Conservation (phyloP, 2,888 invertebrate species). For the Desoria tigrina region DNA sequence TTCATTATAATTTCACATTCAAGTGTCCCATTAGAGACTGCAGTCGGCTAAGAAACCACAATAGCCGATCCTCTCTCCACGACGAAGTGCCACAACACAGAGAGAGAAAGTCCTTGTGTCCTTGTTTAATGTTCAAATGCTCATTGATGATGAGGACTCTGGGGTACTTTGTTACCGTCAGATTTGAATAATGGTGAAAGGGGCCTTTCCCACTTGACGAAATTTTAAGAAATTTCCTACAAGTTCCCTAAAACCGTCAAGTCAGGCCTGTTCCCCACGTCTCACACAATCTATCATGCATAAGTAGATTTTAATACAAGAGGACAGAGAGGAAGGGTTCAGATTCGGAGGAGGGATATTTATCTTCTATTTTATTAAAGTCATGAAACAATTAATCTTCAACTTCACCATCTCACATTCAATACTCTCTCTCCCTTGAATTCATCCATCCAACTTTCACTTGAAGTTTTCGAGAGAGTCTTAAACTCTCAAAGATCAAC, state of each 20-base stretch:
- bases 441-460: neutral
- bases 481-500: too few species aligned
- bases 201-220: neutral
- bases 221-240: too few species aligned
- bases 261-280: neutral
- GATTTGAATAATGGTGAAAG: constrained; percentile 11
- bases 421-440: neutral
- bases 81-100: too few species aligned
- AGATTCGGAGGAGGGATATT: constrained; percentile 11
- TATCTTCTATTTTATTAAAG: constrained; percentile 20
- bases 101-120: too few species aligned
- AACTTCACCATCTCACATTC: neutral
- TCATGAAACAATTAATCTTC: constrained; percentile 36
- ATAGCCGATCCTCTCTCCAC: too few species aligned
- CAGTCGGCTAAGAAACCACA: too few species aligned
- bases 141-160: constrained; percentile 5
- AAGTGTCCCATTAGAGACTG: too few species aligned
- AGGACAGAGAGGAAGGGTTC: constrained; percentile 9
- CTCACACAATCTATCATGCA: constrained; percentile 9
- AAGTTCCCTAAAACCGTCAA: neutral
- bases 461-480: too few species aligned
- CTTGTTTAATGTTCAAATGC: neutral
- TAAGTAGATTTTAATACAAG: constrained; percentile 10
- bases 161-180: constrained; percentile 9
- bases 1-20: too few species aligned